Base-by-base conservation (phyloP, 2,888 invertebrate genomes). In the Galeruca laticollis region DNA sequence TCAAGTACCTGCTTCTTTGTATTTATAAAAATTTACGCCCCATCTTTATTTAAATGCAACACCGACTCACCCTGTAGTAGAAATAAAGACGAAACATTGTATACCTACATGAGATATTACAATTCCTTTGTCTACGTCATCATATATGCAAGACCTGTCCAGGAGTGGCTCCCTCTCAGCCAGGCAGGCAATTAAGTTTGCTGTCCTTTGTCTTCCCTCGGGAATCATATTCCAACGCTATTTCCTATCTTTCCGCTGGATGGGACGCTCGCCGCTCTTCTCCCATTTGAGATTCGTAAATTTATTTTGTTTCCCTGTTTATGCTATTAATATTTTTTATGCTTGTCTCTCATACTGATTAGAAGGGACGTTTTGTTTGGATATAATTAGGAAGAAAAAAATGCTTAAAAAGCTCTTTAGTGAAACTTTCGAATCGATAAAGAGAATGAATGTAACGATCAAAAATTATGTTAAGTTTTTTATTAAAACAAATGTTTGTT, bases 111-210 rank as follows among this genome's bases (percentile, higher is more conserved):
- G 21, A 57, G 82, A 83, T 84, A 84, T 84, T 84, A 83, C 83
- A 84, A 84, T 84, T 84, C 84, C 83, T 84, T 84, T 85, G 84
- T 84, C 84, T 84, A 82, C 84, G 84, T 85, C 84, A 85, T 85
- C 85, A 85, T 85, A 85, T 84, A 85, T 84, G 84, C 85, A 85
- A 83, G 84, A 82, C 83, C 83, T 84, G 84, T 84, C 82, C 81
- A 82, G 81, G 77, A 75, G 73, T 60, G 73, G 72, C 56, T 71
- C 73, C 72, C 77, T 75, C 75, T 75, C 74, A 71, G 68, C 75
- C 74, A 78, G 74, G 76, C 70, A 73, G 79, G 79, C 83, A 84
- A 83, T 84, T 84, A 84, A 82, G 79, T 79, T 76, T 74, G 78
- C 81, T 79, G 77, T 84, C 84, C 81, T 82, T 79, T 78, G 80